Base-by-base conservation (phyloP, 2,113 vertebrate species). In the Microcebus lehilahytsara region DNA sequence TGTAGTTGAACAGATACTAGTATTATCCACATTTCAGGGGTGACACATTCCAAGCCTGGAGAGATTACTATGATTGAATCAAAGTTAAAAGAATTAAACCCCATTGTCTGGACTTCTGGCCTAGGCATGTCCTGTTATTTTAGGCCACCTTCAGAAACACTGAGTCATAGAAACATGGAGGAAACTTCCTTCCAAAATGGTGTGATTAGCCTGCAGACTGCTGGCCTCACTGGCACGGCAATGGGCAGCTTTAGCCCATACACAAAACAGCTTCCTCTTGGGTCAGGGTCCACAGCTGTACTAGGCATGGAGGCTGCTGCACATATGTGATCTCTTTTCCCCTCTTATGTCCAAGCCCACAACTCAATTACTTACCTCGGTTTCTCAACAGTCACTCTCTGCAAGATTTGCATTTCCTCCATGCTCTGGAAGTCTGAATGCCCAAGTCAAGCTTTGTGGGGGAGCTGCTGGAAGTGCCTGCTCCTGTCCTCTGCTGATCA, bases 361-460 rank as follows among this genome's bases (percentile, higher is more conserved):
- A 66, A 85, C 81, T 80, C 93, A 96, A 77, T 89, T 71, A 94
- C 91, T 96, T 97, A 96, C 95, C 90, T 98, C 97, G 89, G 89
- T 95, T 97, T 97, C 72, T 62, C 58, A 92, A 49, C 2, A 64
- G 86, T 94, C 58, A 17, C 42, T n/a, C 92, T 23, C 79, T 83
- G 51, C 27, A 66, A 97, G 66, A 90, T 89, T 32, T 22, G 1
- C 7, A 20, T 97, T 96, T 81, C 72, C 85, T 85, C 27, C 16
- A 79, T 62, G 67, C 49, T 75, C 96, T 53, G 23, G 12, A 2
- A 30, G 64, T 62, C 13, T 37, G 8, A 30, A 19, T 9, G 34
- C 4, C 8, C 4, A 23, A 46, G 51, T 89, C 80, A 78, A 25
- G 0, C 66, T 97, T 92, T 60, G 86, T 75, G 30, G 90, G 75